phyloP scores from a whole-genome alignment of 2,113 vertebrate species.

The Pelodiscus sinensis region DNA sequence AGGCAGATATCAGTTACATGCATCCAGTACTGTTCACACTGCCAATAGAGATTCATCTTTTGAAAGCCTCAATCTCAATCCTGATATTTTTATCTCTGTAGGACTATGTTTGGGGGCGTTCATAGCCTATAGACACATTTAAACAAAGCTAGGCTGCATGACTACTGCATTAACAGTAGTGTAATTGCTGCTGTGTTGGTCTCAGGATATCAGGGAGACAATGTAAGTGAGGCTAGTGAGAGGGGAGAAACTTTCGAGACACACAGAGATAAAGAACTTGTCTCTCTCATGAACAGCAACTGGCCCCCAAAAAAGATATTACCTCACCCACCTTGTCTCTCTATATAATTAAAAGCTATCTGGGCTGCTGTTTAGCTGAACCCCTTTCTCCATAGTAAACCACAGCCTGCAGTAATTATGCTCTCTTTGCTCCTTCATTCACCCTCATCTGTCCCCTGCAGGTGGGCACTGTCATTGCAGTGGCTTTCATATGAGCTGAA shows the following conservation, averaged over 20 bases:
- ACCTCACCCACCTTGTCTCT: neutral
- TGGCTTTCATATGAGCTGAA: neutral
- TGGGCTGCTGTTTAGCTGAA: neutral
- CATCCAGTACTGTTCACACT: neutral
- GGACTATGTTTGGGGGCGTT: neutral
- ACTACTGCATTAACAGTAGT: neutral
- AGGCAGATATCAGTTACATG: accelerated
- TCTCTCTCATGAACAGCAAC: neutral
- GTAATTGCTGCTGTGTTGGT: neutral
- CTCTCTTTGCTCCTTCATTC: accelerated
- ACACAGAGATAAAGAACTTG: neutral
- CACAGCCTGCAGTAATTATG: neutral
- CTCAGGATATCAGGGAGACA: neutral
- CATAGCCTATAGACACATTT: neutral
- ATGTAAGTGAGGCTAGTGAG: neutral
- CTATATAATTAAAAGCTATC: neutral
- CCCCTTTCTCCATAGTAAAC: accelerated
- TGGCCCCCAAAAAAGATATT: neutral
- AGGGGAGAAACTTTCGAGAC: neutral
- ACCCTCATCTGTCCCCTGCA: accelerated
- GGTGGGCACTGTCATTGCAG: neutral
- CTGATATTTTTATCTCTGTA: accelerated
- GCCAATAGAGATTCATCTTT: accelerated
- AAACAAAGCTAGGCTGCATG: accelerated
- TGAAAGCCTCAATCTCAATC: neutral